phyloP scores from a whole-genome alignment of 2,113 vertebrate species.

The Sander lucioperca region DNA sequence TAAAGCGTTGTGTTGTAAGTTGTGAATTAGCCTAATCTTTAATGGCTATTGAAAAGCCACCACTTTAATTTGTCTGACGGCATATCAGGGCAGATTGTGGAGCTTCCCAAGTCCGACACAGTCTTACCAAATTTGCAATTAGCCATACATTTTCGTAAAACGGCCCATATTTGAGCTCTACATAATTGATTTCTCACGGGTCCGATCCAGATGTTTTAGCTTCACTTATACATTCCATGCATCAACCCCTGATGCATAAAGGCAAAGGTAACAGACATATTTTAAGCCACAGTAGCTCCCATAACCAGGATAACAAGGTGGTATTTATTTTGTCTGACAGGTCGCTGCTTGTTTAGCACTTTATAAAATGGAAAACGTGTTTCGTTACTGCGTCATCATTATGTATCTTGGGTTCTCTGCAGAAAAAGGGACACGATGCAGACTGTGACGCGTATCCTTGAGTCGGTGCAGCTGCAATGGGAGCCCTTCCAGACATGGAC shows the following conservation, averaged over 20 bases:
- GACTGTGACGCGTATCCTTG: slow-evolving; percentile 94
- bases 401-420: slow-evolving; percentile 20
- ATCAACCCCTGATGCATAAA: background rate
- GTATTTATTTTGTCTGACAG: too few relatives aligned
- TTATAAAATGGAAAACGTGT: background rate
- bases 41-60: background rate
- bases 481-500: slow-evolving; percentile 99
- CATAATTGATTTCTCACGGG: too few relatives aligned
- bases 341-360: background rate
- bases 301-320: background rate
- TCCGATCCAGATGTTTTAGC: too few relatives aligned
- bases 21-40: background rate
- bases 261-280: too few relatives aligned
- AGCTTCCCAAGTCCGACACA: too few relatives aligned
- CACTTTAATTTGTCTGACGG: background rate
- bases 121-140: too few relatives aligned
- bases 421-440: slow-evolving; percentile 90
- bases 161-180: too few relatives aligned
- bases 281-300: background rate
- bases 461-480: slow-evolving; percentile 97
- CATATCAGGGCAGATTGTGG: too few relatives aligned
- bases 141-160: too few relatives aligned
- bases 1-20: background rate
- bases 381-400: background rate
- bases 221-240: too few relatives aligned